Base-by-base conservation (phyloP, 2,113 vertebrate species). In the Gopherus evgoodei region DNA sequence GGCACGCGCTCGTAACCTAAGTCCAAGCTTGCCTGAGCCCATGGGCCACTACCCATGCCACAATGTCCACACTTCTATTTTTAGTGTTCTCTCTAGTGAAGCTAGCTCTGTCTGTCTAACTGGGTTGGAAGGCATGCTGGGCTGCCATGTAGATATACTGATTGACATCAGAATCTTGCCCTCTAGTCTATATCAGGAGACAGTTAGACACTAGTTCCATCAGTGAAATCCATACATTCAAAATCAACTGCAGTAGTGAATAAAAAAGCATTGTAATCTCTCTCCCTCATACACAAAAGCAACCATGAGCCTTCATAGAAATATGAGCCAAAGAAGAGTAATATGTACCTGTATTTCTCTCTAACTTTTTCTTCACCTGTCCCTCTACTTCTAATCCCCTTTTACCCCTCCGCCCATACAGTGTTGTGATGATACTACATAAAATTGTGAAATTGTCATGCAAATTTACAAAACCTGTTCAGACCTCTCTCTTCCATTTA, bases 181-280 rank as follows among this genome's bases (percentile, higher is more conserved):
- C 92, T 95, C 78, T 83, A 95, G 50, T 84, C 49, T 22, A 31
- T 87, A 85, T 88, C 78, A 79, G 91, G 81, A 21, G 92, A 85
- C 49, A 88, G 91, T 93, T 91, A 94, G 56, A 94, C 94, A 81
- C 86, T 94, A 89, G 86, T 95, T 95, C 78, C 84, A 24, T 78
- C 16, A 56, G 5, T 75, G 53, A 84, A 86, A 89, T 88, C 52
- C 62, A 81, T 72, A 84, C 4, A 31, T 92, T 92, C 86, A 29
- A 75, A 95, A 93, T 21, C 90, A 88, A 8, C 44, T 79, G 53
- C 13, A 35, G 47, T 65, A 82, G 80, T 83, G 53, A 96, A 91
- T 82, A 89, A 44, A 1, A 88, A 59, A 31, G 42, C 4, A 44
- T 85, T 95, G 10, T 17, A 38, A 38, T 95, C 52, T 76, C 95